Base-by-base conservation (phyloP, 1,140 invertebrate species). In the Leguminivora glycinivorella region DNA sequence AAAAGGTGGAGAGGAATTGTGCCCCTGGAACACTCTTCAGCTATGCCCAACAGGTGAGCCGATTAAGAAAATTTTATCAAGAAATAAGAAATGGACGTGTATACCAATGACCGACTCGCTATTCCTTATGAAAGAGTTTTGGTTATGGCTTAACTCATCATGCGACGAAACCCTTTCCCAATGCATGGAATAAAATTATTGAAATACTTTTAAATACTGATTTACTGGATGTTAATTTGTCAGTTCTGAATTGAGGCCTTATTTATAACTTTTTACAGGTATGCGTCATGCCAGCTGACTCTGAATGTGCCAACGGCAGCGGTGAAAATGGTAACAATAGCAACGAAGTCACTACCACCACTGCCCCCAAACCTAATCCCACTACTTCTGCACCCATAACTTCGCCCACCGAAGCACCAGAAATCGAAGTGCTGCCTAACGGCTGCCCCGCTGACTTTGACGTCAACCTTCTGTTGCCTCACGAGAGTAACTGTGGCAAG, bases 261-360 rank as follows among this genome's bases (percentile, higher is more conserved):
- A 31, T 31, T 31, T 31, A 31, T 31, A n/a, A 7, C 9, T 47
- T 34, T 71, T n/a, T n/a, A 6, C 22, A 85, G 83, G 75, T 75
- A 1, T 85, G 83, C 19, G 81, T 81, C 43, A 79, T 75, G 75
- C 75, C 81, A 6, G 24, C 56, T 4, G 74, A 75, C 25, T 80
- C 72, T 52, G 79, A 67, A 0, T 76, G 75, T 29, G 68, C 31
- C 24, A 56, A 26, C 4, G 43, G 4, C 17, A 52, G 47, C 6
- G 47, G 22, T 2, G 47, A 43, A 43, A 43, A 1, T 43, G 40
- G 12, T 43, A 43, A 43, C 40, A 43, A 14, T 10, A 10, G 14
- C n/a, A 14, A 43, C n/a, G 34, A 43, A 43, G 14, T 1, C 12
- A 43, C 17, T 72, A 73, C 12, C 47, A 9, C 7, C 68, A 26